Evolutionary conservation across 2,888 invertebrate species (phyloP), one percentile per base, ranked within the genome.

Genomic region (Clusia tigrina): DNA sequence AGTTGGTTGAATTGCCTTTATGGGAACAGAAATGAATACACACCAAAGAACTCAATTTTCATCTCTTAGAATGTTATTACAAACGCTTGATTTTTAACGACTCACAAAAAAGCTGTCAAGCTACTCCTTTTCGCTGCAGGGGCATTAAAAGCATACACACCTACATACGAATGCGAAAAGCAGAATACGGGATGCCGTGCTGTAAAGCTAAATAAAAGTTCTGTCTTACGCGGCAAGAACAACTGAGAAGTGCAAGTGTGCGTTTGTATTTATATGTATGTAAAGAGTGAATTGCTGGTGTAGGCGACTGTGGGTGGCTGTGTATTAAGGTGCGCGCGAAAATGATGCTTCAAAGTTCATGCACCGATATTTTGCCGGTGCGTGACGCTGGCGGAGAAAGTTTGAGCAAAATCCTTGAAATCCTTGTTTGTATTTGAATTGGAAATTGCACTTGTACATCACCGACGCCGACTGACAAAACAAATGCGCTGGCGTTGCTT

Each of bases 311-410:
- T 15, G 42, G 3, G 42, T 42, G 42, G 3, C 9, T n/a, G 42
- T n/a, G n/a, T n/a, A 42, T n/a, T 32, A 15, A 42, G 42, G 12
- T 42, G 42, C 15, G n/a, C 32, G 48, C 22, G 69, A 68, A 78
- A 77, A 76, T 77, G 76, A 73, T 77, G 71, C 79, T 78, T 70
- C 69, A 78, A 72, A 77, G 79, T 78, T 78, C 78, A 78, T 78
- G 77, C 76, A 76, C 77, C 77, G 77, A 73, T 64, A 57, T 60
- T 64, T 58, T 53, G 42, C 55, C 60, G 22, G 38, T 51, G 38
- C 37, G n/a, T 64, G 65, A 57, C 51, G 58, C 58, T 62, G 60
- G 65, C 48, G 59, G 42, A 42, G 12, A 32, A 63, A 65, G 66
- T 66, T 68, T 68, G 68, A 68, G 63, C 67, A 71, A 63, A 68